Conservation (phyloP, 2,888 invertebrate species). For the Drosophila parthenogenetica region DNA sequence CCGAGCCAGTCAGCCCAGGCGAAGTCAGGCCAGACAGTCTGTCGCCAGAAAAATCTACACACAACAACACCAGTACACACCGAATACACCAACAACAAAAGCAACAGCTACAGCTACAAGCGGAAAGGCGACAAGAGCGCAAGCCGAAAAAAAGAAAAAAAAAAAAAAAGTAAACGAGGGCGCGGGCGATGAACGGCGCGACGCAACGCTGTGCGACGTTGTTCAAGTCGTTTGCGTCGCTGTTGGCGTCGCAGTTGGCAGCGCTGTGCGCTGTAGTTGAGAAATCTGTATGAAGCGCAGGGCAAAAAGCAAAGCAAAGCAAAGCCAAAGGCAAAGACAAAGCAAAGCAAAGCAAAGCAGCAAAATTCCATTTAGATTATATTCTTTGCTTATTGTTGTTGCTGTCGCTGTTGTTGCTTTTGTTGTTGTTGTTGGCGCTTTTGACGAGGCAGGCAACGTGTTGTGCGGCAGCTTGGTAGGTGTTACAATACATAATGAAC, state of each 20-base stretch:
- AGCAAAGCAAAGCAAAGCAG: slow-evolving; percentile 62
- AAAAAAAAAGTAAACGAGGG: slow-evolving; percentile 32
- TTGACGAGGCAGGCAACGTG: slow-evolving; percentile 60
- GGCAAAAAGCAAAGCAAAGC: slow-evolving; percentile 18
- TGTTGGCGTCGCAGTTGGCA: slow-evolving; percentile 45
- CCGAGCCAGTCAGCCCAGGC: slow-evolving; percentile 48
- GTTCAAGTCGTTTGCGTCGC: slow-evolving; percentile 59
- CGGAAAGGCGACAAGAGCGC: slow-evolving; percentile 40
- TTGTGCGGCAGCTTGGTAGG: slow-evolving; percentile 65
- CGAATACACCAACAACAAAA: slow-evolving; percentile 1
- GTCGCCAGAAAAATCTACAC: slow-evolving; percentile 68
- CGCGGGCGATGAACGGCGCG: slow-evolving; percentile 32
- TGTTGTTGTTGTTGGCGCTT: slow-evolving; percentile 59
- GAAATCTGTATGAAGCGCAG: slow-evolving; percentile 63
- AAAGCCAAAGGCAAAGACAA: slow-evolving; percentile 49
- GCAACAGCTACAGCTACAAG: slow-evolving; percentile 18
- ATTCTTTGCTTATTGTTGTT: slow-evolving; percentile 49
- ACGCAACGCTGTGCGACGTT: slow-evolving; percentile 43
- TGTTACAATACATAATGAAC: slow-evolving; percentile 74
- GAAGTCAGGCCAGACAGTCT: slow-evolving; percentile 66
- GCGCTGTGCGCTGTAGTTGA: slow-evolving; percentile 3
- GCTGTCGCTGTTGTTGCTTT: slow-evolving; percentile 19
- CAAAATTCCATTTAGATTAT: slow-evolving; percentile 77
- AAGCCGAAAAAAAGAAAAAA: slow-evolving; percentile 42
- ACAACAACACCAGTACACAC: slow-evolving; percentile 45